Percentiles rank a stretch among this genome's conserved stretches.
Evolutionary conservation across 2,888 invertebrate species (phyloP).

Genomic region (Maniola hyperantus): DNA sequence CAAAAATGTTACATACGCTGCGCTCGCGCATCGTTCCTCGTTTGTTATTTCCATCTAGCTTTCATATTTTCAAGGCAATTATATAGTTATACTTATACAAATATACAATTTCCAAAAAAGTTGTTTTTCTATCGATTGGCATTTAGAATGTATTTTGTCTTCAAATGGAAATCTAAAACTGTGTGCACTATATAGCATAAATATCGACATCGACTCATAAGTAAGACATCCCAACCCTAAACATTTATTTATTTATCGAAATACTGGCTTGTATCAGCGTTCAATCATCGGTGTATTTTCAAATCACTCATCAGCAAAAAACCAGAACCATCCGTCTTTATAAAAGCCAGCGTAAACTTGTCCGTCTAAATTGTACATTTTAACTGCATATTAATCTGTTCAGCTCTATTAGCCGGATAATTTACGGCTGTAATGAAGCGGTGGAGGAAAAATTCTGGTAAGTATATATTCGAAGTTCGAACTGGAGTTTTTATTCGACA

Average conservation of each 20-base stretch:
- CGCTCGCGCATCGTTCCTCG: no score
- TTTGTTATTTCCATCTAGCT: no score
- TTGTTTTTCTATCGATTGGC: no score
- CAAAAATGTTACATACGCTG: no score
- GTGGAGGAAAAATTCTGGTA: slow-evolving; percentile 33
- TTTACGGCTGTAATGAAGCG: slow-evolving; percentile 66
- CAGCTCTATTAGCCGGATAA: slow-evolving; percentile 60
- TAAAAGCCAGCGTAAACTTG: slow-evolving; percentile 70
- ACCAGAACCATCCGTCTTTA: slow-evolving; percentile 76
- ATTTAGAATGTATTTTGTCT: no score
- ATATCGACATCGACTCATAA: slow-evolving; percentile 36
- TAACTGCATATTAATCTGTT: slow-evolving; percentile 74
- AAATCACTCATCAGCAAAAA: slow-evolving; percentile 63
- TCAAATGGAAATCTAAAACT: no score
- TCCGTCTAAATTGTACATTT: slow-evolving; percentile 67
- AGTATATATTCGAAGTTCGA: background rate
- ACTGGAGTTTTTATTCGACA: slow-evolving; percentile 9
- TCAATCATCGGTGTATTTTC: slow-evolving; percentile 76
- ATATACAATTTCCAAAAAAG: no score
- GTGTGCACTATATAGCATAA: background rate
- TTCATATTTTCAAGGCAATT: no score
- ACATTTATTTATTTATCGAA: slow-evolving; percentile 72
- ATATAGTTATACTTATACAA: no score
- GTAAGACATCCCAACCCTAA: slow-evolving; percentile 48
- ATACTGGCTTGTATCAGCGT: slow-evolving; percentile 75